Evolutionary conservation across 1,140 invertebrate genomes (phyloP), one percentile per base, ranked within the genome.

Genomic region (Asobara japonica): DNA sequence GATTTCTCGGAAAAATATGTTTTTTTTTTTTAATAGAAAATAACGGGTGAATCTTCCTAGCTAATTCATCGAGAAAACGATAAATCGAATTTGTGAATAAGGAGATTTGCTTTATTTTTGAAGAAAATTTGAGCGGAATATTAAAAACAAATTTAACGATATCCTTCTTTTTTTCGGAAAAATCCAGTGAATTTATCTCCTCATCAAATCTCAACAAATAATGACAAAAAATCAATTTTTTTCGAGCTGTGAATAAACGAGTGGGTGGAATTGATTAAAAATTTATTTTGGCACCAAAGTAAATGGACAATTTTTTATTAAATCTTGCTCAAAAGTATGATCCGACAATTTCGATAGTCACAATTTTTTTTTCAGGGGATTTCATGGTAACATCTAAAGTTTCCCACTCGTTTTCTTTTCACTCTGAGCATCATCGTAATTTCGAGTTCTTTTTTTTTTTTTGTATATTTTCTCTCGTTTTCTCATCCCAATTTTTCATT

Each of bases 231-330:
- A 18, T 56, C 22, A 27, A 56, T 56, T 25, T 56, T n/a, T n/a
- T 25, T 56, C 51, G 20, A 56, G 51, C 1, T 6, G 20, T 5
- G 13, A 22, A 56, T 56, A 56, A 56, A 56, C 51, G 51, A 56
- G 51, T 56, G 51, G 51, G 51, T 16, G 41, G 41, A 13, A 45
- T 45, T 45, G 41, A 56, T 56, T 56, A 25, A 56, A 56, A 56
- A 56, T 56, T 56, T 56, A 56, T 56, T 56, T 56, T 56, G 51
- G 51, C 51, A 56, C 51, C 51, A 27, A 56, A 56, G 51, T 56
- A 18, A 56, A 56, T 13, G 18, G 2, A 25, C 3, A 56, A 56
- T 56, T 56, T 56, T 56, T 25, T 22, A 3, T 25, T 22, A 20
- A 8, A 3, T 10, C 22, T 36, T 36, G 5, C 0, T 25, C 18